Conservation (phyloP, 2,888 invertebrate genomes). For the Gerris lacustris region DNA sequence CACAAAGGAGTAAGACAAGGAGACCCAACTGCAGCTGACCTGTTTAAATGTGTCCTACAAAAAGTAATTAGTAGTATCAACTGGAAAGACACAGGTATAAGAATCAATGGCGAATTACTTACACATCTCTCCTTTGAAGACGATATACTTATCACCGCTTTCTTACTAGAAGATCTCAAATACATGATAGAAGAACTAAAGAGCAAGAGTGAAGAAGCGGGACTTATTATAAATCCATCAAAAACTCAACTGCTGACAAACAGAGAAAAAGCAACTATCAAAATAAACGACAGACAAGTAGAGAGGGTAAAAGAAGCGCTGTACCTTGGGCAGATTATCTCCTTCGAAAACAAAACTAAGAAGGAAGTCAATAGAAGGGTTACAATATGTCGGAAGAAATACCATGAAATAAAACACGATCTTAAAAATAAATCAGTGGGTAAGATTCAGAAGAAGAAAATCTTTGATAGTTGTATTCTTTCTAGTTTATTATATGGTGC, state of each 20-base stretch:
- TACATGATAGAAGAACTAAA: background rate
- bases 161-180: background rate
- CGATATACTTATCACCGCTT: background rate
- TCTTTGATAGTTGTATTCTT: conserved; percentile 1
- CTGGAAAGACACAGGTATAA: conserved; percentile 1
- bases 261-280: background rate
- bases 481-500: background rate
- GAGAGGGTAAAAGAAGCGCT: background rate
- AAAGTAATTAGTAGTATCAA: background rate
- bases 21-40: background rate
- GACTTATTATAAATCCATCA: conserved; percentile 6
- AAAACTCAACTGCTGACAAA: conserved; percentile 14
- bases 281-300: background rate
- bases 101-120: background rate
- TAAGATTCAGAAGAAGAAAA: background rate
- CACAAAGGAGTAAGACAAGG: background rate
- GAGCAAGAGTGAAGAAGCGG: background rate
- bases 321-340: background rate
- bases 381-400: background rate
- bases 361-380: conserved; percentile 5
- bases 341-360: conserved; percentile 4
- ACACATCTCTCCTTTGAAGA: background rate
- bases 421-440: background rate
- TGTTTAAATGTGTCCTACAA: conserved; percentile 1
- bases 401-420: background rate